Conservation (phyloP, 2,113 vertebrate genomes). For the Rattus norvegicus region DNA sequence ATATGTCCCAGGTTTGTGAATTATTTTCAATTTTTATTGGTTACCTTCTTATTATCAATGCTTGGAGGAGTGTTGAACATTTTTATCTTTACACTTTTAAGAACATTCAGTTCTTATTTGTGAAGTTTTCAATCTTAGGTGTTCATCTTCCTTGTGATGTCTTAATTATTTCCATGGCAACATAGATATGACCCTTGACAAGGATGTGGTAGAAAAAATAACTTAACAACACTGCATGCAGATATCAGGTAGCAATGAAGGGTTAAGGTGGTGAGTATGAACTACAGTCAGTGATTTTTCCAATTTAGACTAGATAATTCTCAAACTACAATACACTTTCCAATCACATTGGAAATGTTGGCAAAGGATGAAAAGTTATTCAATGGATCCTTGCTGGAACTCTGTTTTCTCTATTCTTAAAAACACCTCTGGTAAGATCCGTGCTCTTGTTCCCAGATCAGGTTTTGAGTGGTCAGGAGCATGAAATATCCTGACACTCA, state of each 20-base stretch:
- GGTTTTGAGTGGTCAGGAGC: neutral
- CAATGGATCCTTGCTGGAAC: neutral
- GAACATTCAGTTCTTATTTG: slow-evolving; percentile 57
- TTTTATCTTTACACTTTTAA: slow-evolving; percentile 56
- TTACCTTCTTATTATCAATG: slow-evolving; percentile 45
- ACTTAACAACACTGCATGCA: slow-evolving; percentile 1
- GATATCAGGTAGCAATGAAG: neutral
- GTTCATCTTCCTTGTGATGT: slow-evolving; percentile 41
- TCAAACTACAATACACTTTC: neutral
- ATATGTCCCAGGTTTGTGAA: neutral
- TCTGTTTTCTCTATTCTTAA: slow-evolving; percentile 4
- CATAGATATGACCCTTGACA: slow-evolving; percentile 41
- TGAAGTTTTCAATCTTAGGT: slow-evolving; percentile 28
- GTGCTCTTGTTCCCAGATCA: neutral
- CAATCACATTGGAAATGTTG: neutral
- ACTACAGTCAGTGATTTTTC: slow-evolving; percentile 54
- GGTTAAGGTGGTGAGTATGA: neutral
- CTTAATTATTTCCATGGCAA: slow-evolving; percentile 59
- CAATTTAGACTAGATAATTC: neutral
- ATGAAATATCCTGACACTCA: neutral
- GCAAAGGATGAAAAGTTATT: slow-evolving; percentile 17
- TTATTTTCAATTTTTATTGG: slow-evolving; percentile 34
- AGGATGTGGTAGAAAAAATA: slow-evolving; percentile 44
- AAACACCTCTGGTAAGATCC: neutral
- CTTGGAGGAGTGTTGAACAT: slow-evolving; percentile 1